phyloP scores from a whole-genome alignment of 2,888 invertebrate genomes.

The Ochropleura leucogaster region DNA sequence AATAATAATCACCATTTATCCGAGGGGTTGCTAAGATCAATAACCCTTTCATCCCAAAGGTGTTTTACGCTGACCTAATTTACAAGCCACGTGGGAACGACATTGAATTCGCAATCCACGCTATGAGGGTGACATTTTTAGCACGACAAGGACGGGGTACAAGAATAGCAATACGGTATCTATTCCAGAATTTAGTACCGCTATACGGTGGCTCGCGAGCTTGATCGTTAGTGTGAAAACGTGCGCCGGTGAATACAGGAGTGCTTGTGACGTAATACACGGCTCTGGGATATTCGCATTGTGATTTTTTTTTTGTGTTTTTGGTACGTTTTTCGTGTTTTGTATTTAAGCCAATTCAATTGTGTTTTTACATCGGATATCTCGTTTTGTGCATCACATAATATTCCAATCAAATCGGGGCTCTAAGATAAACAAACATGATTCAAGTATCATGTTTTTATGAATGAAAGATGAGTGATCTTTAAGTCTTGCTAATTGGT shows the following conservation, averaged over 20 bases:
- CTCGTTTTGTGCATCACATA: background rate
- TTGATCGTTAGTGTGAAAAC: slow-evolving; percentile 56
- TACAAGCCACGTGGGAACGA: slow-evolving; percentile 26
- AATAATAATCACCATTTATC: slow-evolving; percentile 4
- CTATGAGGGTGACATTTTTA: slow-evolving; percentile 38
- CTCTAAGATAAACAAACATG: background rate
- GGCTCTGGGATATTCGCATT: slow-evolving; percentile 12
- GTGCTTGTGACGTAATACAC: slow-evolving; percentile 42
- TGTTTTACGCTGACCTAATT: slow-evolving; percentile 27
- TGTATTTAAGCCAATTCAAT: background rate
- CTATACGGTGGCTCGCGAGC: slow-evolving; percentile 38
- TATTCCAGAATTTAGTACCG: slow-evolving; percentile 59
- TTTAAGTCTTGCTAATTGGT: background rate
- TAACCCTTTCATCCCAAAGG: background rate
- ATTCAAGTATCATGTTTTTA: background rate
- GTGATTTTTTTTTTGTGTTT: slow-evolving; percentile 17
- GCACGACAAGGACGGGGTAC: slow-evolving; percentile 54
- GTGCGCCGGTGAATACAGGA: slow-evolving; percentile 35
- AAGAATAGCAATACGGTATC: slow-evolving; percentile 50
- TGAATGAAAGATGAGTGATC: background rate
- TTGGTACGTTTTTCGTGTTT: slow-evolving; percentile 17
- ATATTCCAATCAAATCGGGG: background rate
- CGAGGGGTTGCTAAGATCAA: background rate
- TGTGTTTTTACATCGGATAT: background rate
- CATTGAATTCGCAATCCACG: slow-evolving; percentile 1